Percentiles rank a stretch among this genome's conserved stretches.
phyloP scores from a whole-genome alignment of 92 coral and sea anemone species.

The Epizoanthus rinbou region DNA sequence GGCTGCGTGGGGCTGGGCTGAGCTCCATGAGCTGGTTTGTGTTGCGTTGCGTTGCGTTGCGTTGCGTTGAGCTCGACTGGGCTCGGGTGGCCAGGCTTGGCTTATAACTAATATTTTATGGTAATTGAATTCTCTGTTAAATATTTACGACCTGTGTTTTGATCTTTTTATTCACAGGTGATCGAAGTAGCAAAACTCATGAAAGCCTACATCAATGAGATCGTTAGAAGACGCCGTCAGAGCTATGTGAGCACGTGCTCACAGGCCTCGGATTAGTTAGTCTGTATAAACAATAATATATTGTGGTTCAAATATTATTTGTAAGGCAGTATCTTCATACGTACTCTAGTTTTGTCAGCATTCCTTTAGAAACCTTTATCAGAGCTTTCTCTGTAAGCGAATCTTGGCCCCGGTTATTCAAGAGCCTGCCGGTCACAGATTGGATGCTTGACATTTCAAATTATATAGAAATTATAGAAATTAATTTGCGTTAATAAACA shows the following conservation, averaged over 20 bases:
- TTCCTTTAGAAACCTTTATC: not conserved
- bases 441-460: no score
- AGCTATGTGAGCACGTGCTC: constrained; percentile 67
- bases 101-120: no score
- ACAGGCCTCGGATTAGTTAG: constrained; percentile 55
- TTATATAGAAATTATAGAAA: no score
- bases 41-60: not conserved
- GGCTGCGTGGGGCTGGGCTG: no score
- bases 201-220: constrained; percentile 99
- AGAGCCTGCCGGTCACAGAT: no score
- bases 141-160: not conserved
- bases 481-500: no score
- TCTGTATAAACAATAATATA: not conserved
- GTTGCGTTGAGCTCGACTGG: not conserved
- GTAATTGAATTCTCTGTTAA: no score
- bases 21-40: no score
- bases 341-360: not conserved
- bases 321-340: constrained; percentile 3
- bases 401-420: no score
- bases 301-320: no score
- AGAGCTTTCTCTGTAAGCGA: not conserved
- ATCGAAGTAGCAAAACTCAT: constrained; percentile 97
- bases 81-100: no score
- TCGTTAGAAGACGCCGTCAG: constrained; percentile 85
- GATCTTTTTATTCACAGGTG: constrained; percentile 57